These are phyloP conservation scores for Sander lucioperca DNA, from an alignment of 2,113 vertebrate species.

Conservation along the genomic window DNA sequence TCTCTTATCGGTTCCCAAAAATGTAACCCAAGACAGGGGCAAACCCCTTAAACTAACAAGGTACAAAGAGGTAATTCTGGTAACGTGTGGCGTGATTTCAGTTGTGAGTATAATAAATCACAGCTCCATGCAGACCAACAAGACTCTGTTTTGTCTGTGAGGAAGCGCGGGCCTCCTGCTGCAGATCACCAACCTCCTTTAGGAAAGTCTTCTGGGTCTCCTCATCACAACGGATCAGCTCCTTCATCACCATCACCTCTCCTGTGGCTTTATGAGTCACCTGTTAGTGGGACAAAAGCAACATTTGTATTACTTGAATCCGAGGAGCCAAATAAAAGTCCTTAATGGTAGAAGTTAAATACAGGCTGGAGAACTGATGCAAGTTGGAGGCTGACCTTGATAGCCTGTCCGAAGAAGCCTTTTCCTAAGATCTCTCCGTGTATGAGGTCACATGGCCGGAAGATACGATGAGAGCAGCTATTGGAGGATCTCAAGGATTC, in stretches of 20 bases:
- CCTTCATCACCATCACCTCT: constrained; percentile 99
- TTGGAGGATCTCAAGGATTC: constrained; percentile 93
- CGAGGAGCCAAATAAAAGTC: neutral
- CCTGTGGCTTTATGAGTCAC: constrained; percentile 97
- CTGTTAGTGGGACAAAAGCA: constrained; percentile 76
- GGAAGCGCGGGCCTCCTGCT: constrained; percentile 31
- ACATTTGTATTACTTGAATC: neutral
- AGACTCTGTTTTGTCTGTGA: constrained; percentile 34
- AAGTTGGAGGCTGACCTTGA: constrained; percentile 88
- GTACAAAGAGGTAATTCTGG: constrained; percentile 43
- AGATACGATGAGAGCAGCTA: constrained; percentile 96
- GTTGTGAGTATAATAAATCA: constrained; percentile 36
- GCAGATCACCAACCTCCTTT: constrained; percentile 88
- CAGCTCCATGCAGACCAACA: constrained; percentile 17
- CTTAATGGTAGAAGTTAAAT: neutral
- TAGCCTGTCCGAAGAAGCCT: constrained; percentile 97
- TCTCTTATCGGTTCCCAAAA: constrained; percentile 5
- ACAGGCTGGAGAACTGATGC: neutral
- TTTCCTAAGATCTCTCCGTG: constrained; percentile 96
- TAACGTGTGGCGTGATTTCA: constrained; percentile 26
- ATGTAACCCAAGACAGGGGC: neutral
- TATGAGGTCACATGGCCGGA: constrained; percentile 95
- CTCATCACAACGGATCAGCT: constrained; percentile 96
- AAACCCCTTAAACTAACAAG: constrained; percentile 22
- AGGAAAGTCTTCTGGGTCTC: constrained; percentile 98